These are phyloP conservation scores for Hermetia illucens DNA, from an alignment of 1,140 invertebrate species.

Conservation along the genomic window DNA sequence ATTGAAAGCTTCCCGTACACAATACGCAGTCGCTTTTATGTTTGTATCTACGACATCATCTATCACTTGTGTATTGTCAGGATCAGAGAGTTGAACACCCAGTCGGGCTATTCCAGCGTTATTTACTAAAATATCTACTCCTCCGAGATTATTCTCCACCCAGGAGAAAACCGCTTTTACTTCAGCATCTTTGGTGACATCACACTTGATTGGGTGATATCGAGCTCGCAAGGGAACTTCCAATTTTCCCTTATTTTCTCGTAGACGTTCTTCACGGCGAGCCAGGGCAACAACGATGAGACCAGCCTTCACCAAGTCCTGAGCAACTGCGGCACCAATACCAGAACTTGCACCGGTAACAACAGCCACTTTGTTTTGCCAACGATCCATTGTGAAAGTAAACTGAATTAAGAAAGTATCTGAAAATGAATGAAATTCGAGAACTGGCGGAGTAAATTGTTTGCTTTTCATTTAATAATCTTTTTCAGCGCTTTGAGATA, in stretches of 20 bases:
- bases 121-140: constrained; percentile 52
- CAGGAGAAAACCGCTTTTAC: constrained; percentile 44
- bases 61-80: too few species aligned
- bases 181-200: constrained; percentile 44
- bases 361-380: constrained; percentile 43
- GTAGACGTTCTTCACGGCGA: constrained; percentile 26
- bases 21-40: too few species aligned
- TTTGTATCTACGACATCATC: too few species aligned
- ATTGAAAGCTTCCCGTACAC: too few species aligned
- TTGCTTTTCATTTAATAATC: too few species aligned
- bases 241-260: constrained; percentile 15
- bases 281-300: constrained; percentile 37
- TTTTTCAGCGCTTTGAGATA: too few species aligned
- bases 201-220: too few species aligned
- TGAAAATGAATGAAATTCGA: too few species aligned
- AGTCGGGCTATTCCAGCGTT: too few species aligned
- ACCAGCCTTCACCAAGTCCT: constrained; percentile 30
- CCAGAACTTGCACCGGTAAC: constrained; percentile 51
- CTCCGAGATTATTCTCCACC: constrained; percentile 40
- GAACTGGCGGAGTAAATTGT: too few species aligned
- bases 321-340: constrained; percentile 32
- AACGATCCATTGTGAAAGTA: constrained; percentile 48
- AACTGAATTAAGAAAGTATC: too few species aligned
- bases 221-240: constrained; percentile 38
- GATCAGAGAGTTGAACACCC: too few species aligned